These are phyloP conservation scores for Uloborus diversus DNA, from an alignment of 1,140 invertebrate species.

Conservation along the genomic window DNA sequence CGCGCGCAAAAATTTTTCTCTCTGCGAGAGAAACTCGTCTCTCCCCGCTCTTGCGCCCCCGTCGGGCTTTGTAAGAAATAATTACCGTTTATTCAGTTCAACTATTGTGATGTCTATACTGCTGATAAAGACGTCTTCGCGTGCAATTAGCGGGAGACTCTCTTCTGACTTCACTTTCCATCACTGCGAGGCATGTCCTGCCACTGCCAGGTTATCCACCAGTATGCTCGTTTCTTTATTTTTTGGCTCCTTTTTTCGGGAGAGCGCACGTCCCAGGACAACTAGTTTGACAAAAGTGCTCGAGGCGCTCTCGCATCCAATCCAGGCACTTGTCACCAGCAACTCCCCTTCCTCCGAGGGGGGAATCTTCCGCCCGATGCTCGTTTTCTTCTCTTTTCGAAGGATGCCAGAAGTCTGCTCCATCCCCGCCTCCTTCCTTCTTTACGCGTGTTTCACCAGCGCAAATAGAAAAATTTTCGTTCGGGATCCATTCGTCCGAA, in stretches of 20 bases:
- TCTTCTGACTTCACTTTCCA: slow-evolving; percentile 49
- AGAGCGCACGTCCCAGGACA: slow-evolving; percentile 40
- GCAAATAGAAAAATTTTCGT: slow-evolving; percentile 4
- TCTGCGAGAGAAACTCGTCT: slow-evolving; percentile 12
- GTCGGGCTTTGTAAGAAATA: slow-evolving; percentile 56
- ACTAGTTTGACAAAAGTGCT: slow-evolving; percentile 56
- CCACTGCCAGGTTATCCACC: slow-evolving; percentile 25
- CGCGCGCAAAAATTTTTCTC: slow-evolving; percentile 42
- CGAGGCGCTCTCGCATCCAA: slow-evolving; percentile 47
- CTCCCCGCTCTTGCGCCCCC: slow-evolving; percentile 2
- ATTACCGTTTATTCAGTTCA: slow-evolving; percentile 58
- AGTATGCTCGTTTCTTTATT: too few species aligned
- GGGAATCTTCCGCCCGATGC: slow-evolving; percentile 9
- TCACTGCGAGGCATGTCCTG: slow-evolving; percentile 55
- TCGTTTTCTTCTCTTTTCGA: not conserved
- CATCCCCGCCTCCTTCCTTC: not conserved
- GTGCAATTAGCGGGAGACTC: slow-evolving; percentile 55
- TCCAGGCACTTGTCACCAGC: slow-evolving; percentile 53
- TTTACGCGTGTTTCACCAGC: not conserved
- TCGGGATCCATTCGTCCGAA: not conserved
- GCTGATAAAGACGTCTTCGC: slow-evolving; percentile 58
- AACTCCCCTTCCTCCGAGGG: not conserved
- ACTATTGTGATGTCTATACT: slow-evolving; percentile 57
- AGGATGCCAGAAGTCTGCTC: not conserved
- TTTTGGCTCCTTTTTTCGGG: not conserved